These are phyloP conservation scores for Dolomedes plantarius DNA, from an alignment of 2,888 invertebrate species.

Conservation along the genomic window DNA sequence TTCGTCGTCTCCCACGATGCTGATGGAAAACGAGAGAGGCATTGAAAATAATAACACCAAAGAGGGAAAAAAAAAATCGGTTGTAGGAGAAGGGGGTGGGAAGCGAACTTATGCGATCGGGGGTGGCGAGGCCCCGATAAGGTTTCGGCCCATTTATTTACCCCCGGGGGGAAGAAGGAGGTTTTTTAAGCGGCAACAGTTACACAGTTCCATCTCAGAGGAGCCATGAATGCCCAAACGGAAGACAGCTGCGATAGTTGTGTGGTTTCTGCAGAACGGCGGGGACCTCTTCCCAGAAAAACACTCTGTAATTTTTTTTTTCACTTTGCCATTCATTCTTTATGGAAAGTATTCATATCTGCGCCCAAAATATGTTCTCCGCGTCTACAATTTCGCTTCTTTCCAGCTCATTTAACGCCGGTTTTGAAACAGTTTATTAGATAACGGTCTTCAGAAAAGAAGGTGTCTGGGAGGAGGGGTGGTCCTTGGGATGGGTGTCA, in stretches of 20 bases:
- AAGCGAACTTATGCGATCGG: constrained; percentile 32
- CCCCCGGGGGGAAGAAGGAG: constrained; percentile 53
- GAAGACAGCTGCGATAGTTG: constrained; percentile 65
- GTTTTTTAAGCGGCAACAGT: constrained; percentile 52
- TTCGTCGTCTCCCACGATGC: constrained; percentile 9
- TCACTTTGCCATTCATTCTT: constrained; percentile 45
- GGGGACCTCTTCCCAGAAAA: constrained; percentile 19
- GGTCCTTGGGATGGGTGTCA: constrained; percentile 25
- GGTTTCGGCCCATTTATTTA: constrained; percentile 70
- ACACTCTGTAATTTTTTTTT: constrained; percentile 26
- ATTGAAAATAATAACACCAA: constrained; percentile 14
- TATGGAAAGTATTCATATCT: constrained; percentile 66
- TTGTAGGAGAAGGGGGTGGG: constrained; percentile 3
- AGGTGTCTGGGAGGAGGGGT: constrained; percentile 18
- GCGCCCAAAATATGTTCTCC: constrained; percentile 62
- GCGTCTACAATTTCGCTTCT: constrained; percentile 68
- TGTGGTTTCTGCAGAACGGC: constrained; percentile 38
- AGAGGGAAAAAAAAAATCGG: background rate
- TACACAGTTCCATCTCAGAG: constrained; percentile 41
- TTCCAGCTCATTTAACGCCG: constrained; percentile 67
- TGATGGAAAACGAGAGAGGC: background rate
- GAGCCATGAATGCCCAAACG: constrained; percentile 59
- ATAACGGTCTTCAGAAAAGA: constrained; percentile 52
- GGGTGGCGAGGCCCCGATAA: constrained; percentile 69
- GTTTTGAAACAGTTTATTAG: constrained; percentile 68